Evolutionary conservation across 2,888 invertebrate genomes (phyloP).

Genomic region (Pterobdella sp.): DNA sequence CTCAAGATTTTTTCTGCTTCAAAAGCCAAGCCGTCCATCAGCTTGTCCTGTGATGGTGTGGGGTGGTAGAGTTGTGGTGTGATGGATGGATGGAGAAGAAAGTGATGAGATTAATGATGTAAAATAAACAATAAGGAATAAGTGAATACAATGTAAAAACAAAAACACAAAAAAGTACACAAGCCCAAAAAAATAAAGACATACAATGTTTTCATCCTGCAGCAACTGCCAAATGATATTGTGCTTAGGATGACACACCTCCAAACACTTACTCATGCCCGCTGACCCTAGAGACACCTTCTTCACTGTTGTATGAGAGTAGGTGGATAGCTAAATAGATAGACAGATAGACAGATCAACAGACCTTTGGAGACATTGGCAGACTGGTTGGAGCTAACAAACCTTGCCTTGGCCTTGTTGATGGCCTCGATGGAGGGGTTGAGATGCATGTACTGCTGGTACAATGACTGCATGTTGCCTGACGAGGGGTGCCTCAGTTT

Average conservation of each 20-base stretch:
- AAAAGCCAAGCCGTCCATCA: conserved; percentile 81
- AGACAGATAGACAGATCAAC: too few relatives aligned
- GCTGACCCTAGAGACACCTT: neutral
- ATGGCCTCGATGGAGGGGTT: neutral
- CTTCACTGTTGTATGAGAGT: too few relatives aligned
- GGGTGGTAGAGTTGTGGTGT: neutral
- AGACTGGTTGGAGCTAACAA: neutral
- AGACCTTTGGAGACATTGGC: neutral
- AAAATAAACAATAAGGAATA: neutral
- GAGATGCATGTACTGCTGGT: conserved; percentile 45
- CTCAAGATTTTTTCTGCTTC: conserved; percentile 88
- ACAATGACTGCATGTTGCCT: conserved; percentile 48
- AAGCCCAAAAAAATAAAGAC: conserved; percentile 29
- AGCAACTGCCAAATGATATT: conserved; percentile 87
- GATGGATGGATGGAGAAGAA: neutral
- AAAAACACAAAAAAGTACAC: neutral
- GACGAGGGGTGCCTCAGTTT: conserved; percentile 40
- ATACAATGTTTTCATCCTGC: conserved; percentile 60
- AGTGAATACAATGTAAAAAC: neutral
- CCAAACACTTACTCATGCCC: conserved; percentile 38
- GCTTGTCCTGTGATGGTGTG: conserved; percentile 36
- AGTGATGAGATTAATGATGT: neutral
- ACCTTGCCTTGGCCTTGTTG: neutral
- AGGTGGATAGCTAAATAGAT: too few relatives aligned
- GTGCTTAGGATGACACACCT: conserved; percentile 79